phyloP scores from a whole-genome alignment of 2,113 vertebrate species.

The Tiliqua scincoides region DNA sequence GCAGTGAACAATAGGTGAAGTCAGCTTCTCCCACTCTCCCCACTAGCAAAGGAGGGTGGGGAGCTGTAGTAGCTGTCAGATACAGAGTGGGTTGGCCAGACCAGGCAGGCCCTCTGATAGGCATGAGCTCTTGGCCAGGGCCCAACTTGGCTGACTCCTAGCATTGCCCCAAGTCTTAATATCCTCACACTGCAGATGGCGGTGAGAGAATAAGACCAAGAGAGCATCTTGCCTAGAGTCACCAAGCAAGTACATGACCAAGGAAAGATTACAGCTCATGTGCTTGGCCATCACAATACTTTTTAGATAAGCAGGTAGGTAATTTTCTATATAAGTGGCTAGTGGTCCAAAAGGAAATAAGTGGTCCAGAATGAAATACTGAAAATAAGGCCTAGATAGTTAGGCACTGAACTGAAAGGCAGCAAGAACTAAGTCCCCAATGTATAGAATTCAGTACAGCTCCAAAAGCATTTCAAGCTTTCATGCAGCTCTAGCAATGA shows the following conservation, averaged over 20 bases:
- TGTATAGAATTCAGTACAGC: neutral
- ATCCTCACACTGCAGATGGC: neutral
- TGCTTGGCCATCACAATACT: neutral
- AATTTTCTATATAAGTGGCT: too few relatives aligned
- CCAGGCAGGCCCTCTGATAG: too few relatives aligned
- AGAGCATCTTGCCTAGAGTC: neutral
- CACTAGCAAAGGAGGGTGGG: too few relatives aligned
- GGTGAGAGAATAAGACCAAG: too few relatives aligned
- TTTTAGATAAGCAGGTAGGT: neutral
- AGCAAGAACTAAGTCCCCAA: neutral
- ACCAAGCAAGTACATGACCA: neutral
- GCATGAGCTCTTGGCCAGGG: too few relatives aligned
- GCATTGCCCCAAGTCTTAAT: neutral
- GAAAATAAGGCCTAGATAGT: too few relatives aligned
- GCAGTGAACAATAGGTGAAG: too few relatives aligned
- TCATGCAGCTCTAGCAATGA: neutral
- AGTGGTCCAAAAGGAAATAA: neutral
- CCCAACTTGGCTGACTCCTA: too few relatives aligned
- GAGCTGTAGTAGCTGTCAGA: too few relatives aligned
- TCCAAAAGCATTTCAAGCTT: neutral
- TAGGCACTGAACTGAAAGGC: neutral
- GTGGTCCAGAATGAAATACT: too few relatives aligned
- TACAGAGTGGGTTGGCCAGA: too few relatives aligned
- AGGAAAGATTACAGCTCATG: neutral
- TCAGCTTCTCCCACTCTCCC: too few relatives aligned